Conservation (phyloP, 53 echinoderm and acorn worm genomes). For the Antedon mediterranea region DNA sequence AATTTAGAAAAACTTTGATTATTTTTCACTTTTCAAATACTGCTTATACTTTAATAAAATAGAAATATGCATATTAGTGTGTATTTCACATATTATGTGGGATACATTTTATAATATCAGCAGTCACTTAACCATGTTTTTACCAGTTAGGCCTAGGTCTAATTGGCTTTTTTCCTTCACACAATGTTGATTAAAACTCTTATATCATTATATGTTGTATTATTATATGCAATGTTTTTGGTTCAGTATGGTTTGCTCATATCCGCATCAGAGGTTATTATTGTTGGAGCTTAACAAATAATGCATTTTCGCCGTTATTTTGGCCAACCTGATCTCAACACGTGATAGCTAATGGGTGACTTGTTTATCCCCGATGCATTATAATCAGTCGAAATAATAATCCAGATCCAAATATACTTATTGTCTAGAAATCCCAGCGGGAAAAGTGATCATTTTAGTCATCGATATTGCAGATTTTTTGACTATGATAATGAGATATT, state of each 20-base stretch:
- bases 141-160: neutral
- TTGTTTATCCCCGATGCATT: neutral
- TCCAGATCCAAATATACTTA: neutral
- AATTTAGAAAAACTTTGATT: no score
- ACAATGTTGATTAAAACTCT: no score
- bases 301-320: neutral
- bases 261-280: neutral
- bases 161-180: neutral
- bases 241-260: neutral
- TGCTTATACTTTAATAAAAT: no score
- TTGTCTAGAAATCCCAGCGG: neutral
- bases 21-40: no score
- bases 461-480: neutral
- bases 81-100: neutral
- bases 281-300: neutral
- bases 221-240: no score
- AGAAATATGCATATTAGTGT: neutral
- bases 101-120: no score
- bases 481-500: neutral
- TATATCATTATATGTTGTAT: neutral
- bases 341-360: neutral
- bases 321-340: neutral
- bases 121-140: neutral
- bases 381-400: neutral
- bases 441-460: neutral